phyloP scores from a whole-genome alignment of 2,797 vertebrate genomes.

The Syngnathus acus region DNA sequence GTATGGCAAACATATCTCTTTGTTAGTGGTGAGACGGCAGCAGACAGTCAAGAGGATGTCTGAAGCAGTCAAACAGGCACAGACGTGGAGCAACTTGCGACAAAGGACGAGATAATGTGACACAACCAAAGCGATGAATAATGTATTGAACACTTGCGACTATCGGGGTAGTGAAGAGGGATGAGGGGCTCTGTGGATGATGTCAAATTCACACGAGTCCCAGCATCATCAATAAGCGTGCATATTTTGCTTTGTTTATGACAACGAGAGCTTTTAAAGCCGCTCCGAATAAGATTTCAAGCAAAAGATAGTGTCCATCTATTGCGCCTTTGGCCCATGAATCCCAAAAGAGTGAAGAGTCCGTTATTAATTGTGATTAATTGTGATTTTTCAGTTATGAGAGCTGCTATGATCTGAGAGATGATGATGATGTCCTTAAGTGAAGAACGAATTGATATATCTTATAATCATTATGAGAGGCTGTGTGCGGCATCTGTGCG shows the following conservation, averaged over 20 bases:
- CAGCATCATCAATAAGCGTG: neutral
- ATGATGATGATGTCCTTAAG: slow-evolving; percentile 37
- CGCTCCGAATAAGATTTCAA: neutral
- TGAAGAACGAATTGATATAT: slow-evolving; percentile 54
- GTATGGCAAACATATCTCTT: slow-evolving; percentile 47
- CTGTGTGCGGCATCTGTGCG: slow-evolving; percentile 19
- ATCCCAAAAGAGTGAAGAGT: neutral
- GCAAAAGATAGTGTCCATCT: neutral
- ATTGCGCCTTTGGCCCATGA: neutral
- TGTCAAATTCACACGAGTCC: neutral
- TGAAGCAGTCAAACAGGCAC: slow-evolving; percentile 17
- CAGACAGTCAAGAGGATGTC: slow-evolving; percentile 33
- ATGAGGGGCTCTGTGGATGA: slow-evolving; percentile 1
- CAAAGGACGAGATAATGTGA: neutral
- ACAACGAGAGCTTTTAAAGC: neutral
- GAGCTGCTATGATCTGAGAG: slow-evolving; percentile 12
- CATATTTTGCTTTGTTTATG: neutral
- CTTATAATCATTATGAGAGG: slow-evolving; percentile 37
- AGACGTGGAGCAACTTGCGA: neutral
- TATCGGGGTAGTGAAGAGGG: neutral
- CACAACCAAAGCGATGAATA: neutral
- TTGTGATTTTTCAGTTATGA: neutral
- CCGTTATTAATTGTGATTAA: no score
- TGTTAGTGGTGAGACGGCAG: slow-evolving; percentile 32
- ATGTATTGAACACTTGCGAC: neutral